Percentiles rank a stretch among this genome's conserved stretches.
Evolutionary conservation across 2,113 vertebrate genomes (phyloP).

Genomic region (Lycocorax pyrrhopterus): DNA sequence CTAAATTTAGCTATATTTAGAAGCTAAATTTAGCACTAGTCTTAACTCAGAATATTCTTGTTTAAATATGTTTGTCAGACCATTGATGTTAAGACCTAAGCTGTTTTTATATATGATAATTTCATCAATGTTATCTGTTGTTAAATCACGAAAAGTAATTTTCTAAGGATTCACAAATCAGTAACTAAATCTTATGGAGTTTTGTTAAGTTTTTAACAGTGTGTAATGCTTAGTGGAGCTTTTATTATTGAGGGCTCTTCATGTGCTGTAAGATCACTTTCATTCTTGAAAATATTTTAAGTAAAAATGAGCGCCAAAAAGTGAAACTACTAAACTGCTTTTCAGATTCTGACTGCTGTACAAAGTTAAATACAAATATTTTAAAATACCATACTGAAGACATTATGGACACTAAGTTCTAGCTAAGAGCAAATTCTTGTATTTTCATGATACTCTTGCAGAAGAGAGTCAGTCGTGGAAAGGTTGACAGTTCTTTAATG

Average conservation of each 20-base stretch:
- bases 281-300: neutral
- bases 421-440: neutral
- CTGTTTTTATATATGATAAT: constrained; percentile 11
- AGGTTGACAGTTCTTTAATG: neutral
- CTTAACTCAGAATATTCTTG: constrained; percentile 56
- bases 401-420: neutral
- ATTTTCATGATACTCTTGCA: neutral
- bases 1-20: constrained; percentile 3
- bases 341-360: constrained; percentile 15
- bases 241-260: neutral
- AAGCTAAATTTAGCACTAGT: constrained; percentile 17
- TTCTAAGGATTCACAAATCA: neutral
- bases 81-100: constrained; percentile 36
- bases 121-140: constrained; percentile 27
- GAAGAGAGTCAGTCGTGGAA: neutral
- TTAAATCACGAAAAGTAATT: neutral
- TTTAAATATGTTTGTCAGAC: constrained; percentile 52
- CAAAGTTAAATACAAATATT: neutral
- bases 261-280: neutral
- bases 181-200: neutral
- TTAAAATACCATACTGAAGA: constrained; percentile 1
- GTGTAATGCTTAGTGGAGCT: constrained; percentile 7
- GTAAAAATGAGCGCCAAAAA: neutral
- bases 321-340: neutral
- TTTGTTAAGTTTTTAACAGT: neutral